Evolutionary conservation across 30 jellyfish, hydroid and myxozoan species (phyloP), one percentile per base, ranked within the genome.

Genomic region (Aurelia coerulea): DNA sequence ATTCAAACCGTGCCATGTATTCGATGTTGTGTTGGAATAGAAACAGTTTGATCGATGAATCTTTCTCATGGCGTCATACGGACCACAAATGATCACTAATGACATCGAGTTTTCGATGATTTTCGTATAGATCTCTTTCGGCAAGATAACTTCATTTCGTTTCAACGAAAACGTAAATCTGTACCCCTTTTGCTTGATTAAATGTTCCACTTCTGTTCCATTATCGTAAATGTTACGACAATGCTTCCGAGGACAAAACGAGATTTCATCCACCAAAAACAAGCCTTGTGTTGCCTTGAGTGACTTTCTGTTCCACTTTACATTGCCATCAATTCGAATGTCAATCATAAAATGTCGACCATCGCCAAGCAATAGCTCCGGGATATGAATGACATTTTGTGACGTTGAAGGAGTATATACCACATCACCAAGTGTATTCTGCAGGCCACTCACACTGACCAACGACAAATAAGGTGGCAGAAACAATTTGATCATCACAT

Each of bases 391-490:
- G 14, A 42, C 72, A 17, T n/a, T 64, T 62, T 83, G 78, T 1
- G 92, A 83, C 33, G 76, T 16, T n/a, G 83, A 18, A 17, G 91
- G 68, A 7, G 77, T 34, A 63, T 32, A 33, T 5, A 10, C 19
- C 3, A 5, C 49, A 19, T 83, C 92, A 5, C 86, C 92, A 10
- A 56, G 62, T 34, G 66, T 34, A 7, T 56, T 64, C 35, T 83
- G 33, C 71, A 51, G 67, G 2, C 92, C 92, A n/a, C 33, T 31
- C 29, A 64, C 72, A 50, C 42, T 56, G 31, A 68, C 14, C 73
- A 70, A 50, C 9, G 79, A 31, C 86, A 83, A 4, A 32, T 83
- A 71, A 1, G 92, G 86, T 4, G 92, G 92, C 15, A 83, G 42
- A 52, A 68, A 58, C 42, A 83, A 33, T 41, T 31, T 70, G 0